A percentile compares a stretch with the other conserved stretches of the same genome.
Conservation (phyloP, 2,797 vertebrate genomes). For the Mus minutoides region DNA sequence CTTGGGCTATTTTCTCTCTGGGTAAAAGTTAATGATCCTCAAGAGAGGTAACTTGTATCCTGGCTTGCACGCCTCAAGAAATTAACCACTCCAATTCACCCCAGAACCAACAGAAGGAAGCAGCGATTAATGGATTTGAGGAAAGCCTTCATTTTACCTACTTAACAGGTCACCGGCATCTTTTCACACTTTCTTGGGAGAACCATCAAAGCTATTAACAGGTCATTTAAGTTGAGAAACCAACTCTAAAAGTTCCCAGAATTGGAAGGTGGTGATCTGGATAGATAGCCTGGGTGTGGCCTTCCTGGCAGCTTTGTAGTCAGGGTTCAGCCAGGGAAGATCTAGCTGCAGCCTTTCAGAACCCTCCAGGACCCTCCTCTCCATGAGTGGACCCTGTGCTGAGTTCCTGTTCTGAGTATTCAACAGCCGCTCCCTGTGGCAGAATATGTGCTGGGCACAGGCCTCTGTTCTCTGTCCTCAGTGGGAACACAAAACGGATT, state of each 20-base stretch:
- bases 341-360: neutral
- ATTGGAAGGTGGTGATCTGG: slow-evolving; percentile 13
- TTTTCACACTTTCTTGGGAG: slow-evolving; percentile 64
- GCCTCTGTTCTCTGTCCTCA: neutral
- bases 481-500: neutral
- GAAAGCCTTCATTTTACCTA: slow-evolving; percentile 38
- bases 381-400: neutral
- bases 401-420: neutral
- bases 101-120: slow-evolving; percentile 41
- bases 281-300: neutral
- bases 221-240: slow-evolving; percentile 51
- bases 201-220: slow-evolving; percentile 66
- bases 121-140: neutral
- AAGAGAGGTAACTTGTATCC: neutral
- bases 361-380: neutral
- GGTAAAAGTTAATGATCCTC: slow-evolving; percentile 19
- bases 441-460: neutral
- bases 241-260: slow-evolving; percentile 64
- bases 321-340: neutral
- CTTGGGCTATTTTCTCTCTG: slow-evolving; percentile 13
- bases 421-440: neutral
- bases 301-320: slow-evolving; percentile 35
- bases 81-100: neutral
- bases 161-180: slow-evolving; percentile 63
- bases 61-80: neutral